phyloP scores from a whole-genome alignment of 1,140 invertebrate species.

The Drosophila biarmipes region DNA sequence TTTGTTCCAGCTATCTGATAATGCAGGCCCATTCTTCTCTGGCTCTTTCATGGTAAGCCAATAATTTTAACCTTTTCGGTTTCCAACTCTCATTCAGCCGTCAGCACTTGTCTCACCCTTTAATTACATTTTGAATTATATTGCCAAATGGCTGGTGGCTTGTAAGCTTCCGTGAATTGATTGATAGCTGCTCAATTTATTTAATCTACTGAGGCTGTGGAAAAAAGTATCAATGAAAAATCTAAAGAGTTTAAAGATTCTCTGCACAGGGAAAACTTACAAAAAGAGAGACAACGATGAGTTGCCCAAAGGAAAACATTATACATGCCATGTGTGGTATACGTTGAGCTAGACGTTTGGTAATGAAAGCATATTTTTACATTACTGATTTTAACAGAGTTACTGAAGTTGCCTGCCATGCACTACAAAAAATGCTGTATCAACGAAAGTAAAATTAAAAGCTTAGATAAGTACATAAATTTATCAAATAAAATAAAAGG shows the following conservation, averaged over 20 bases:
- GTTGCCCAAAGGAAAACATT: constrained; percentile 39
- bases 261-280: constrained; percentile 20
- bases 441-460: neutral
- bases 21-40: constrained; percentile 13
- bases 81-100: constrained; percentile 37
- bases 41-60: constrained; percentile 4
- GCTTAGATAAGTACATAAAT: no score
- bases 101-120: constrained; percentile 34
- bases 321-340: constrained; percentile 56
- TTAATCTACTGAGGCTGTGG: constrained; percentile 10
- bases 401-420: constrained; percentile 18
- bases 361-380: constrained; percentile 82
- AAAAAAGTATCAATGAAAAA: constrained; percentile 27
- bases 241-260: constrained; percentile 31
- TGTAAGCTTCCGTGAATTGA: constrained; percentile 54
- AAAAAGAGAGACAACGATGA: constrained; percentile 5
- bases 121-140: constrained; percentile 44
- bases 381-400: constrained; percentile 39
- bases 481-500: no score
- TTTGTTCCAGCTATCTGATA: constrained; percentile 17
- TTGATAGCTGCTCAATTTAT: constrained; percentile 56
- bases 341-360: constrained; percentile 60
- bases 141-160: neutral
- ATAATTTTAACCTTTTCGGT: constrained; percentile 17
- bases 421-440: constrained; percentile 2